Base-by-base conservation (phyloP, 1,140 invertebrate species). In the Hermetia illucens region DNA sequence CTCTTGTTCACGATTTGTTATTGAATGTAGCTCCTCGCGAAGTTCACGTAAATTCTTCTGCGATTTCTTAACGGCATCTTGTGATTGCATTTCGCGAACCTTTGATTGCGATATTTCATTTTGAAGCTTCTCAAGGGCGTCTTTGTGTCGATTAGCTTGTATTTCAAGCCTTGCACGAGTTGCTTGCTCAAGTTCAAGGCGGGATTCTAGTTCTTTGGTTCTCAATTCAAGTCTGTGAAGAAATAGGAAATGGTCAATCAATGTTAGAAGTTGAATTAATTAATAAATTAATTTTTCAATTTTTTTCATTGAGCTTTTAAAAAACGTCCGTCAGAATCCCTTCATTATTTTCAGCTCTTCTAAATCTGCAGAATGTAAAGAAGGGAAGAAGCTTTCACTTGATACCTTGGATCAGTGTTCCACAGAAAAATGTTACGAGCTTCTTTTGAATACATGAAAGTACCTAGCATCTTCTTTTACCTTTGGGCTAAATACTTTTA, bases 181-280 rank as follows among this genome's bases (percentile, higher is more conserved):
- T 2, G 87, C 88, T 50, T 80, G 77, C 53, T 95, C 90, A 36
- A 94, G 63, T 45, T 94, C 89, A 18, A 93, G 62, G 44, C 83
- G 83, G 1, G 83, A 87, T 55, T 94, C 89, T 29, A 94, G 62
- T 52, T 95, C 91, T 62, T 88, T 77, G 2, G 79, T 74, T 50
- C 82, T 82, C 45, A 84, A 69, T 55, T 90, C 84, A 36, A 87
- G 68, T 22, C 68, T 68, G 36, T 19, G 15, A 8, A 33, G 12
- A 33, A 8, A 6, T n/a, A n/a, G n/a, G n/a, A n/a, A n/a, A n/a
- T n/a, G n/a, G n/a, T n/a, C n/a, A 21, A 5, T 16, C 13, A 22
- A 21, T 8, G 16, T 8, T 35, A 51, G 53, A 33, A 34, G 42
- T 32, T 43, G 5, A 39, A 43, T 33, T 15, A 34, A 40, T 30